These are phyloP conservation scores for Aptenodytes patagonicus DNA, from an alignment of 2,113 vertebrate species.

Conservation along the genomic window DNA sequence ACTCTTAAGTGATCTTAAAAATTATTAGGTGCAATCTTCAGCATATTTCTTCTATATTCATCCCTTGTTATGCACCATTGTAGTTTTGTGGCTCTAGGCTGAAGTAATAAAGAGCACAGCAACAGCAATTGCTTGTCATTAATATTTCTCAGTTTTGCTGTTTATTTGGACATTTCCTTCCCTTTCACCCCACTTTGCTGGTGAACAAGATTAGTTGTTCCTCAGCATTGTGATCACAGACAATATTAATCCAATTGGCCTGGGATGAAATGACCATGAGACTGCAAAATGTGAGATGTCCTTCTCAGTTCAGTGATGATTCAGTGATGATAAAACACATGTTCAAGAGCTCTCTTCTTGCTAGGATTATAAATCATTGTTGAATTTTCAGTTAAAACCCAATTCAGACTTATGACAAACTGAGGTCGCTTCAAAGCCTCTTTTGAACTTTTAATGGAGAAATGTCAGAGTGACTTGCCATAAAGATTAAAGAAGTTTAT, in stretches of 20 bases:
- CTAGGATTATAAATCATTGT: neutral
- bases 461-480: neutral
- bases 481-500: neutral
- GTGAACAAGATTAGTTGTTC: neutral
- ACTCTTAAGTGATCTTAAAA: neutral
- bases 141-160: neutral
- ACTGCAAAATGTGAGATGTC: neutral
- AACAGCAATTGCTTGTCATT: neutral
- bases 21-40: neutral
- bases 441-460: neutral
- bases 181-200: neutral
- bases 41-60: neutral
- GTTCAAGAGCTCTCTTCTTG: neutral
- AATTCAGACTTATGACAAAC: neutral
- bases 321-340: neutral
- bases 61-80: neutral
- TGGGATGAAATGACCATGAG: neutral
- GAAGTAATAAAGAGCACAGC: neutral
- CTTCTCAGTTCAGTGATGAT: slow-evolving; percentile 35
- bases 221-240: neutral
- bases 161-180: neutral
- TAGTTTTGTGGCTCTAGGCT: neutral
- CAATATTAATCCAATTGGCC: neutral
- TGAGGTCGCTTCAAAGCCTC: neutral
- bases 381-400: neutral